Base-by-base conservation (phyloP, 1,140 invertebrate species). In the Drosophila azteca region DNA sequence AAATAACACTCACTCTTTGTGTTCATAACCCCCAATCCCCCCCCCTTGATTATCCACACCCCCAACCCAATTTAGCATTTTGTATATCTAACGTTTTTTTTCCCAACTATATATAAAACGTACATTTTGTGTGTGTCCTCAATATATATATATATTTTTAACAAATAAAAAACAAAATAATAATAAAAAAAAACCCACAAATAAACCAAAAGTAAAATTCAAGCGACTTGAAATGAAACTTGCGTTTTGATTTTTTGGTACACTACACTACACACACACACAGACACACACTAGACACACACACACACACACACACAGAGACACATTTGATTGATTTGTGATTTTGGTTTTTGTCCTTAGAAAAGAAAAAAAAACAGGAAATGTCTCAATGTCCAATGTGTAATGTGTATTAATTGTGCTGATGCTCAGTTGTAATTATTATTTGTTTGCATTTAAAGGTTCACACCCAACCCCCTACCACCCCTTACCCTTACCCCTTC, bases 371-470 rank as follows among this genome's bases (percentile, higher is more conserved):
- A n/a, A n/a, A n/a, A n/a, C 0, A 20, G 17, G 17, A 20, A 20
- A 20, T 20, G 17, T 20, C 17, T 20, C 17, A 20, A 20, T 20
- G 68, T 70, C 64, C 64, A 43, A 61, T 79, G 60, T 75, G 17
- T 20, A 20, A 79, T 79, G 77, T 79, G 77, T 75, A 79, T 54
- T 79, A 49, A 79, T 79, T 70, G 70, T 79, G 77, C 58, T 58
- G 51, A 79, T 70, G 71, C 77, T 80, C 77, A 75, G 77, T 79
- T 80, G 35, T 62, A 48, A 75, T 22, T 62, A 48, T 79, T 22
- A 58, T 79, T 39, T 79, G 61, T 74, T 70, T 79, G 77, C 77
- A 79, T 75, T 79, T 70, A 1, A 20, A 20, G 17, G 17, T 20
- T 20, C 17, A n/a, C 17, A 0, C 17, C 17, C 17, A 1, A 20